Percentiles rank a stretch among this genome's conserved stretches.
These are phyloP conservation scores for Hephaestus fuliginosus DNA, from an alignment of 2,797 vertebrate species.

Conservation along the genomic window DNA sequence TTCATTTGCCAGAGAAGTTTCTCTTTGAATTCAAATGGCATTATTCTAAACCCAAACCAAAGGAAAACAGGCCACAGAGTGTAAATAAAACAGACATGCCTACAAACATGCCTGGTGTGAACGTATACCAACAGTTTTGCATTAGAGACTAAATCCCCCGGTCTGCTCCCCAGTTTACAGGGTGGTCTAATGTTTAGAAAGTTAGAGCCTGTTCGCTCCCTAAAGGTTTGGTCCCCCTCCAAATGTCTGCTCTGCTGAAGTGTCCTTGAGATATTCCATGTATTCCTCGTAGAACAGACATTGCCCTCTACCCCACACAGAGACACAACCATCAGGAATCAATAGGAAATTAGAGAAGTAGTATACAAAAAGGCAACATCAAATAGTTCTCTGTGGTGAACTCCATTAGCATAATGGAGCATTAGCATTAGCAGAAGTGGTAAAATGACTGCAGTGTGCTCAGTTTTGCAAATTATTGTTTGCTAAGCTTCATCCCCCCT, in stretches of 20 bases:
- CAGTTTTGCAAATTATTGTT: background rate
- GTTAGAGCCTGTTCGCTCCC: constrained; percentile 22
- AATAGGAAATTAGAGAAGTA: constrained; percentile 20
- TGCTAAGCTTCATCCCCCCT: background rate
- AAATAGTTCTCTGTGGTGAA: background rate
- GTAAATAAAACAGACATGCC: constrained; percentile 55
- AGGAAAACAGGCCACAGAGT: constrained; percentile 22
- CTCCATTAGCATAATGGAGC: background rate
- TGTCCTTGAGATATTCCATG: constrained; percentile 19
- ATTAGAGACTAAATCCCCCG: constrained; percentile 29
- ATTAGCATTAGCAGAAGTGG: too few relatives aligned
- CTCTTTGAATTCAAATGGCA: constrained; percentile 25
- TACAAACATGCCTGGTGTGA: constrained; percentile 51
- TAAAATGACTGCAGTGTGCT: background rate
- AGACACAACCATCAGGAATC: constrained; percentile 26
- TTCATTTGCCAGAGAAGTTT: constrained; percentile 21
- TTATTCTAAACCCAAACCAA: constrained; percentile 25
- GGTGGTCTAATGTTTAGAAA: constrained; percentile 55
- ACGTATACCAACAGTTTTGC: constrained; percentile 41
- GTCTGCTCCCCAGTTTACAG: constrained; percentile 14
- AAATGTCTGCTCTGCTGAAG: constrained; percentile 42
- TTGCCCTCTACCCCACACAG: background rate
- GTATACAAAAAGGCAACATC: constrained; percentile 1
- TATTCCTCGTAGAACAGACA: background rate
- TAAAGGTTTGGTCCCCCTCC: constrained; percentile 44